phyloP scores from a whole-genome alignment of 2,113 vertebrate species.

The Nycticebus coucang region DNA sequence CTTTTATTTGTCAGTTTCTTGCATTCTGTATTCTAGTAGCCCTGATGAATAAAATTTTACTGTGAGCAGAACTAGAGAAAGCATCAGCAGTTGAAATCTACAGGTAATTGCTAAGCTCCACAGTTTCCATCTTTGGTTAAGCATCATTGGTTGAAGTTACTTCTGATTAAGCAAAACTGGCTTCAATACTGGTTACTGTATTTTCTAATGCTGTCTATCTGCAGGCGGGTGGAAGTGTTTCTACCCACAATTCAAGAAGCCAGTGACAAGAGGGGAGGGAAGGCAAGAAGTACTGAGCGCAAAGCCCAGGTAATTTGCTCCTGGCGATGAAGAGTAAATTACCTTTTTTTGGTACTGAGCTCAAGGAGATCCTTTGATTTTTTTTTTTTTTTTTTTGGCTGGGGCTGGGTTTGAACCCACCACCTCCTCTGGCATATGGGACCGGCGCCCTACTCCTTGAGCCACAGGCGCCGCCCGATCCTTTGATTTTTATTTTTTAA shows the following conservation, averaged over 20 bases:
- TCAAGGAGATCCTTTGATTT: slow-evolving; percentile 19
- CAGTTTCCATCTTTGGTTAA: slow-evolving; percentile 16
- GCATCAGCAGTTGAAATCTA: not conserved
- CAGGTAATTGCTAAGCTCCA: not conserved
- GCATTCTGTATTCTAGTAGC: not conserved
- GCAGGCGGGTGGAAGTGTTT: not conserved
- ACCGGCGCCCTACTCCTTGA: too few relatives aligned
- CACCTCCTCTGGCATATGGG: too few relatives aligned
- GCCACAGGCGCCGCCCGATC: too few relatives aligned
- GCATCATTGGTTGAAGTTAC: not conserved
- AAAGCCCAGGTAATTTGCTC: not conserved
- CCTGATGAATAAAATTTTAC: not conserved
- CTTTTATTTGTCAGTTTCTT: not conserved
- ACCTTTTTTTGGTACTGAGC: slow-evolving; percentile 25
- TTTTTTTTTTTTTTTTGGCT: too few relatives aligned
- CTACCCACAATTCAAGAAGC: not conserved
- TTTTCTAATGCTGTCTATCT: not conserved
- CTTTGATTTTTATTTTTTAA: not conserved
- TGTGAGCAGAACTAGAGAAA: not conserved
- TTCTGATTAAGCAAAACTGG: slow-evolving; percentile 26
- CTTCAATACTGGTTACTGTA: not conserved
- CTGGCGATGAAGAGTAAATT: not conserved
- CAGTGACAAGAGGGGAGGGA: not conserved
- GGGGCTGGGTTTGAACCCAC: too few relatives aligned
- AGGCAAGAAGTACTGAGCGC: not conserved